Percentiles rank a stretch among this genome's conserved stretches.
These are phyloP conservation scores for Heliconius hewitsoni DNA, from an alignment of 1,140 invertebrate species.

Conservation along the genomic window DNA sequence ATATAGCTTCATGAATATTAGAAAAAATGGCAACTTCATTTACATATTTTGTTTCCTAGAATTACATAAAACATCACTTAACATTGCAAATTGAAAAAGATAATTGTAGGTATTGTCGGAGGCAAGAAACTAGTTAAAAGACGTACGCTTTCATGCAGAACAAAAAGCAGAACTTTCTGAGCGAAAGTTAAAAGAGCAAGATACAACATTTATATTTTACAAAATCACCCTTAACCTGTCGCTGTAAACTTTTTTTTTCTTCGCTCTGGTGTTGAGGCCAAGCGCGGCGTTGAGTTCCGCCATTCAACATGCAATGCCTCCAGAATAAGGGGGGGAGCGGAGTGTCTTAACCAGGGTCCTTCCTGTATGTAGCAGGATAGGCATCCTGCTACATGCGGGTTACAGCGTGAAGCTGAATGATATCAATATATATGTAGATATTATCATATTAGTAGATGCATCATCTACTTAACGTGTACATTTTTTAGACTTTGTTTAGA, in stretches of 20 bases:
- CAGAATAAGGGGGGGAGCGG: too few species aligned
- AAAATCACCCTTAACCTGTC: too few species aligned
- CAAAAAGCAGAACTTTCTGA: constrained; percentile 1
- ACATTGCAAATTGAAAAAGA: constrained; percentile 24
- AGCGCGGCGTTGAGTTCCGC: too few species aligned
- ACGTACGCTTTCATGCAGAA: constrained; percentile 38
- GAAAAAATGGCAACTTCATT: neutral
- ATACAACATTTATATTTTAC: neutral
- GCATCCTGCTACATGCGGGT: too few species aligned
- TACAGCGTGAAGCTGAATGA: too few species aligned
- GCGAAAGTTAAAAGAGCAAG: constrained; percentile 36
- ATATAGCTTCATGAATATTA: neutral
- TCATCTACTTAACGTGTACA: neutral
- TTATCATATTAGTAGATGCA: neutral
- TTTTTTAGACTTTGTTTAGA: constrained; percentile 1
- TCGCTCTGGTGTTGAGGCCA: too few species aligned
- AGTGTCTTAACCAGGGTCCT: neutral
- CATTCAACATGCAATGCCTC: too few species aligned
- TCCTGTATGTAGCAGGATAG: too few species aligned
- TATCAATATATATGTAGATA: neutral
- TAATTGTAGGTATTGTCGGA: constrained; percentile 18
- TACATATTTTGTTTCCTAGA: constrained; percentile 16
- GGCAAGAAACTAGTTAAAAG: constrained; percentile 43
- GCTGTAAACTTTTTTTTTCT: too few species aligned
- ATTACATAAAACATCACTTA: constrained; percentile 28